These are phyloP conservation scores for Drosophila bocqueti DNA, from an alignment of 1,140 invertebrate species.

Conservation along the genomic window DNA sequence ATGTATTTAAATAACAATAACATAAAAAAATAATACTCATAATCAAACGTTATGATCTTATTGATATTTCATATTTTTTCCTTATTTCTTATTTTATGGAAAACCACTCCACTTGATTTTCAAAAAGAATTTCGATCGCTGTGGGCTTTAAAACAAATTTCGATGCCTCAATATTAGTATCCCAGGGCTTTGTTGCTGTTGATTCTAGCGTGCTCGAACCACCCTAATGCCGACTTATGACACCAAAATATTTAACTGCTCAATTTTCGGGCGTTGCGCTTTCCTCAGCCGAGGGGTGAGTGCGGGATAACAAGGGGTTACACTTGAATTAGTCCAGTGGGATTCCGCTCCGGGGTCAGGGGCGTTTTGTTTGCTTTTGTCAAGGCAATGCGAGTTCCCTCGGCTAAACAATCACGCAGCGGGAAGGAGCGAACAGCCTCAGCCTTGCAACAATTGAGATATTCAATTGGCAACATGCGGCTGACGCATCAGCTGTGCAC, in stretches of 20 bases:
- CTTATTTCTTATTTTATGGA: neutral
- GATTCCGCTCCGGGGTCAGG: conserved; percentile 44
- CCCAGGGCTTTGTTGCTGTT: conserved; percentile 18
- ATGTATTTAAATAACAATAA: neutral
- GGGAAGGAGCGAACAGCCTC: conserved; percentile 41
- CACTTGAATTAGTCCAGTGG: conserved; percentile 79
- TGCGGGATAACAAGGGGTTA: conserved; percentile 74
- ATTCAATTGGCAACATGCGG: conserved; percentile 76
- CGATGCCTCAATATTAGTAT: neutral
- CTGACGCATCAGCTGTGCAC: conserved; percentile 21
- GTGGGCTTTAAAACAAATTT: conserved; percentile 41
- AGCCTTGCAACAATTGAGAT: conserved; percentile 75
- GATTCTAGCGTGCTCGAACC: conserved; percentile 8
- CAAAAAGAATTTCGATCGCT: conserved; percentile 2
- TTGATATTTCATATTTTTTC: neutral
- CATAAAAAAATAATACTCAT: too few species aligned
- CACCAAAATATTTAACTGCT: conserved; percentile 84
- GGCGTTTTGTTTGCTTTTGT: conserved; percentile 57
- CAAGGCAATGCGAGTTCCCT: conserved; percentile 36
- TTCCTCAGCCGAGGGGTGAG: conserved; percentile 29
- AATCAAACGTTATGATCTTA: neutral
- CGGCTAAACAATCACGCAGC: conserved; percentile 69
- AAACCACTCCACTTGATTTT: neutral
- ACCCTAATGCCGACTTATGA: conserved; percentile 81
- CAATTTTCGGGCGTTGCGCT: conserved; percentile 73